Conservation (phyloP, 1,140 invertebrate species). For the Brachionus koreanus region DNA sequence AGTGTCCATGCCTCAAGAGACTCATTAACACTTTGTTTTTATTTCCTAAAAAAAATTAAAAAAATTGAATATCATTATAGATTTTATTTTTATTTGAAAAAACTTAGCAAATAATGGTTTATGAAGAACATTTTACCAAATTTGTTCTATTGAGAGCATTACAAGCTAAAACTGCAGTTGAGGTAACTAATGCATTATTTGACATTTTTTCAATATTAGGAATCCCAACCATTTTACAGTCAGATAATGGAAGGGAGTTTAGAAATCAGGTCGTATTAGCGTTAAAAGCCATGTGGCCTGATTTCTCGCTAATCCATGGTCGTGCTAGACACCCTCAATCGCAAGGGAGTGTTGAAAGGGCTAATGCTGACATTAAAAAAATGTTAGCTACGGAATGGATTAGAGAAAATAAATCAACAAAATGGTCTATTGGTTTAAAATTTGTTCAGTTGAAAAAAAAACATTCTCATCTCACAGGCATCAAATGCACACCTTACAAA, state of each 20-base stretch:
- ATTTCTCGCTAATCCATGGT: not conserved
- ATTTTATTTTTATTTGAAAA: no score
- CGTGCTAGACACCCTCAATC: conserved; percentile 4
- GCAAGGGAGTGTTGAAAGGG: not conserved
- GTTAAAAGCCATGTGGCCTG: not conserved
- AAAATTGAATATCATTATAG: no score
- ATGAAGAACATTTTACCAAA: no score
- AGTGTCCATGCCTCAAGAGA: no score
- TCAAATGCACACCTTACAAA: conserved; percentile 6
- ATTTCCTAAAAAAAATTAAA: no score
- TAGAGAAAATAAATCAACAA: not conserved
- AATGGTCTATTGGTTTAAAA: not conserved
- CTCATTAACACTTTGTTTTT: no score
- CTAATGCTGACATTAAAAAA: no score
- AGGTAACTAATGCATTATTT: conserved; percentile 4
- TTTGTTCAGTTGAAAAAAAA: conserved; percentile 37
- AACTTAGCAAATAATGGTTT: no score
- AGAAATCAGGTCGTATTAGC: conserved; percentile 2
- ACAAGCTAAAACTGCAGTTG: conserved; percentile 13
- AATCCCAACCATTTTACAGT: conserved; percentile 21
- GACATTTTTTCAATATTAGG: conserved; percentile 40
- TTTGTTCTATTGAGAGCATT: conserved; percentile 6
- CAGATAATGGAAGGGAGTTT: not conserved
- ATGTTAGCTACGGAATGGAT: conserved; percentile 28
- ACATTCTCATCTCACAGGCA: not conserved